Evolutionary conservation across 1,140 invertebrate species (phyloP).

Genomic region (Pinna nobilis): DNA sequence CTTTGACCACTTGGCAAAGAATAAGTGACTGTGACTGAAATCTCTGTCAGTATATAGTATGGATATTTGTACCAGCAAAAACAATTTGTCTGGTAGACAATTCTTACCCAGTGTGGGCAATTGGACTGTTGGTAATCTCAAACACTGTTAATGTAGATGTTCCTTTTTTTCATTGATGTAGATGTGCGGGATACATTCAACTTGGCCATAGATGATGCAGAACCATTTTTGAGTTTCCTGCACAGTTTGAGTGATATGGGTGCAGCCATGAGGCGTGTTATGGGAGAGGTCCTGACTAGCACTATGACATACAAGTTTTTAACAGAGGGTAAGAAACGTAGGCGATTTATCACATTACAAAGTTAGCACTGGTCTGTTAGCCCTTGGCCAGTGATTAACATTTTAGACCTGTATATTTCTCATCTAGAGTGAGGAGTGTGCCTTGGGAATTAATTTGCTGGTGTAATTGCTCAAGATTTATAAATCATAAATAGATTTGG

Average conservation of each 20-base stretch:
- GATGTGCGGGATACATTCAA: slow-evolving; percentile 37
- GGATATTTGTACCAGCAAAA: too few species aligned
- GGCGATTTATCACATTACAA: too few species aligned
- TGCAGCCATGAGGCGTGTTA: slow-evolving; percentile 93
- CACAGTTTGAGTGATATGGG: slow-evolving; percentile 96
- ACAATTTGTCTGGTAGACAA: too few species aligned
- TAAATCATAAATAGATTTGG: neutral
- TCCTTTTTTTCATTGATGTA: too few species aligned
- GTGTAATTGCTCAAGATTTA: neutral
- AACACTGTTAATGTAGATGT: neutral
- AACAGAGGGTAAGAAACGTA: slow-evolving; percentile 50
- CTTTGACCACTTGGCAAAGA: too few species aligned
- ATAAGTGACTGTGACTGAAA: too few species aligned
- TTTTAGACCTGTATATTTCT: too few species aligned
- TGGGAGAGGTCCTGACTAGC: slow-evolving; percentile 92
- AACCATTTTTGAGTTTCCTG: slow-evolving; percentile 88
- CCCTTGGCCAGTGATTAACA: too few species aligned
- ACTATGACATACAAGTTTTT: slow-evolving; percentile 73
- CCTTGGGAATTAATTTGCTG: too few species aligned
- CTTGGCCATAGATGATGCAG: slow-evolving; percentile 85
- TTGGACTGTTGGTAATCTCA: neutral
- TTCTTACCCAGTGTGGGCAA: neutral
- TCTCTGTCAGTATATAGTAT: too few species aligned
- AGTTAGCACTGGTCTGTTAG: too few species aligned
- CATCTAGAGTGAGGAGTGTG: too few species aligned